A percentile compares a stretch with the other conserved stretches of the same genome.
These are phyloP conservation scores for Holacanthus passer DNA, from an alignment of 2,113 vertebrate genomes.

Conservation along the genomic window DNA sequence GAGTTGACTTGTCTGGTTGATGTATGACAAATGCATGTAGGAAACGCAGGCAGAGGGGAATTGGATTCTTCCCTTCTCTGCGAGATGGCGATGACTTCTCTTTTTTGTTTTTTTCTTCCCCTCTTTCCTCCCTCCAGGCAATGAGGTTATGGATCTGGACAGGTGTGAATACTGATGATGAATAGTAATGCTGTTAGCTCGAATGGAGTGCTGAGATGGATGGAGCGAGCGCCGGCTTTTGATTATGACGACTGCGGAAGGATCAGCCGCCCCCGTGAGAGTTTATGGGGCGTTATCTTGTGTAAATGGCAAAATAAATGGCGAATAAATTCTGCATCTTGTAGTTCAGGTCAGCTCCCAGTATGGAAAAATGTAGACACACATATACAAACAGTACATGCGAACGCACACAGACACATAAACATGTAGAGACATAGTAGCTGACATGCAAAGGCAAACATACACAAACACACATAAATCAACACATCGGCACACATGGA, in stretches of 20 bases:
- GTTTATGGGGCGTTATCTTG: conserved; percentile 45
- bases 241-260: conserved; percentile 46
- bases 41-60: conserved; percentile 65
- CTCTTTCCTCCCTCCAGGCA: conserved; percentile 43
- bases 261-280: conserved; percentile 12
- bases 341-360: conserved; percentile 16
- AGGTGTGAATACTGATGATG: conserved; percentile 77
- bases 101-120: background rate
- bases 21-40: conserved; percentile 71
- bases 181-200: conserved; percentile 68
- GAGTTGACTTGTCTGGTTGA: conserved; percentile 75
- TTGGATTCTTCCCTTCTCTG: conserved; percentile 65
- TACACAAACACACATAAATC: background rate
- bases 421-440: background rate
- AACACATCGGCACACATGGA: background rate
- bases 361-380: background rate
- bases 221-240: conserved; percentile 45
- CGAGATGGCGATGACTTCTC: conserved; percentile 42
- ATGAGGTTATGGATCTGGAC: conserved; percentile 67
- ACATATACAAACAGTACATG: background rate
- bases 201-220: conserved; percentile 61
- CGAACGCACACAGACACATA: background rate
- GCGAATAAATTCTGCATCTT: conserved; percentile 14
- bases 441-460: background rate
- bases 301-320: conserved; percentile 58